Conservation (phyloP, 2,888 invertebrate genomes). For the Girardia tigrina region DNA sequence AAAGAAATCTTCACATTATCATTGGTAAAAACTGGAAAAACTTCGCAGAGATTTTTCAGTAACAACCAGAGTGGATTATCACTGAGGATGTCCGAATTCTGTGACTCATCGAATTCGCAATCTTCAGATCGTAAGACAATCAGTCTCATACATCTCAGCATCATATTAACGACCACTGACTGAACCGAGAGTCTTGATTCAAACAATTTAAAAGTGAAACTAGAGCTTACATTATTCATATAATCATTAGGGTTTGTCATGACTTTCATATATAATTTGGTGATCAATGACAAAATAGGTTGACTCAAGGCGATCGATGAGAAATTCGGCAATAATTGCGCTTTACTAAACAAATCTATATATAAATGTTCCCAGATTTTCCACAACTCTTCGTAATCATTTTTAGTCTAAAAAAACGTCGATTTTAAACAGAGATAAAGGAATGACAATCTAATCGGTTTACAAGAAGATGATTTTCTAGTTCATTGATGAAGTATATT, state of each 20-base stretch:
- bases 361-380: not conserved
- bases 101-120: too few species aligned
- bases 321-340: not conserved
- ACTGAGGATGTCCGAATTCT: too few species aligned
- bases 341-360: not conserved
- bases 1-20: not conserved
- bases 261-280: not conserved
- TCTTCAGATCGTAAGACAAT: not conserved
- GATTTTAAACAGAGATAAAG: too few species aligned
- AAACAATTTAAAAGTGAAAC: not conserved
- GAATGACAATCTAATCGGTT: too few species aligned
- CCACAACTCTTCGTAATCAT: not conserved
- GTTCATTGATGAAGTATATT: not conserved
- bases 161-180: not conserved
- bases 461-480: not conserved
- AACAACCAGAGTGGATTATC: not conserved
- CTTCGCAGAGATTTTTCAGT: not conserved
- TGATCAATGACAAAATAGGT: not conserved
- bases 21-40: not conserved
- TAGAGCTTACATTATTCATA: not conserved
- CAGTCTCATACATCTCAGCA: not conserved
- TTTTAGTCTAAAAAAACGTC: not conserved
- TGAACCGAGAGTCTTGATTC: not conserved
- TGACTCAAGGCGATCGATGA: not conserved
- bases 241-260: not conserved